These are phyloP conservation scores for Myodes glareolus DNA, from an alignment of 2,113 vertebrate species.

Conservation along the genomic window DNA sequence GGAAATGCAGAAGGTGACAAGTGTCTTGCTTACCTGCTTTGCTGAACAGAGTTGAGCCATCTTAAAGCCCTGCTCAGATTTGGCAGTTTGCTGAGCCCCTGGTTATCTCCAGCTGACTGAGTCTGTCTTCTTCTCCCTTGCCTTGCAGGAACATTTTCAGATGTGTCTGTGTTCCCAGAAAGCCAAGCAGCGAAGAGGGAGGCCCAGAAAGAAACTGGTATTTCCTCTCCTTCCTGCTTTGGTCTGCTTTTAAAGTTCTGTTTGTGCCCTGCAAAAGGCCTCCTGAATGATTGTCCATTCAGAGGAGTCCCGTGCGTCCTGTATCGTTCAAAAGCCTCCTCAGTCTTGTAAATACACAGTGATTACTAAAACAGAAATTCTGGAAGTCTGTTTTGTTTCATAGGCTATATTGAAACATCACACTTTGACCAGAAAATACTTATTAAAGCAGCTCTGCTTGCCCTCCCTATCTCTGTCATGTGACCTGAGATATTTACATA, in stretches of 20 bases:
- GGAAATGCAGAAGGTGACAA: not conserved
- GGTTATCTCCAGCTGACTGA: not conserved
- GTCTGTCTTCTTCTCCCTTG: not conserved
- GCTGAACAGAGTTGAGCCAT: not conserved
- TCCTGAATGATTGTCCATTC: not conserved
- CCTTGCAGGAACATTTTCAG: not conserved
- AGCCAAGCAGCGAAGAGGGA: not conserved
- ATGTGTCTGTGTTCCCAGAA: not conserved
- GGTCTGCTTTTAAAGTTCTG: not conserved
- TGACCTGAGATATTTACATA: conserved; percentile 6
- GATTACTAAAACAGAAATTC: not conserved
- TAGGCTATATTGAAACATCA: not conserved
- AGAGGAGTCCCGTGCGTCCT: not conserved
- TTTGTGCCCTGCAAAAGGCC: not conserved
- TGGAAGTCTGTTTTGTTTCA: not conserved
- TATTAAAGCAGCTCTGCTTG: not conserved
- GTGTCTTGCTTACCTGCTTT: not conserved
- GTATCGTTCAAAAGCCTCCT: not conserved
- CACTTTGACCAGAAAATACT: conserved; percentile 17
- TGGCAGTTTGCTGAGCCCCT: not conserved
- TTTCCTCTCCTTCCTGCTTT: conserved; percentile 24
- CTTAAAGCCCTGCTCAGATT: not conserved
- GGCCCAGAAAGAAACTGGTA: not conserved
- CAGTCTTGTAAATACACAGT: not conserved
- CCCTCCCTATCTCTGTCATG: not conserved